Percentiles rank a stretch among this genome's conserved stretches.
phyloP scores from a whole-genome alignment of 2,113 vertebrate species.

The Stictonetta naevosa region DNA sequence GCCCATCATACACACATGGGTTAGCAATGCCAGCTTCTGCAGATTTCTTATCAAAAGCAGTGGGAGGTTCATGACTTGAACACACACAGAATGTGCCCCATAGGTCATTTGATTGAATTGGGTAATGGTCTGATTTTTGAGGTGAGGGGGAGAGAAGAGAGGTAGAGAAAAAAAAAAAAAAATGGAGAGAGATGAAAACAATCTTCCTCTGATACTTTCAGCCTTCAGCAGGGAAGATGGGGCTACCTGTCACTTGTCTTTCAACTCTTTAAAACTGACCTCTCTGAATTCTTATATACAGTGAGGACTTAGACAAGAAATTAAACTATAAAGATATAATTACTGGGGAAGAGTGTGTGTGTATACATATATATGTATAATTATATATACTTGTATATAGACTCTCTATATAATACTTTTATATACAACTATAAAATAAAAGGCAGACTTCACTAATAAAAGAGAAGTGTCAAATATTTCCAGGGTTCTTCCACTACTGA shows the following conservation, averaged over 20 bases:
- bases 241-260: background rate
- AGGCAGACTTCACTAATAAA: background rate
- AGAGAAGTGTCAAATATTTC: background rate
- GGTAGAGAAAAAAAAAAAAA: no score
- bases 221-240: background rate
- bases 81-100: background rate
- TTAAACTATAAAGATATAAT: background rate
- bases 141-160: background rate
- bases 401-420: background rate
- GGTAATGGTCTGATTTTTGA: background rate
- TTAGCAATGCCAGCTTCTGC: background rate
- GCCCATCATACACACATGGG: accelerated
- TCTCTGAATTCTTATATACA: background rate
- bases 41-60: background rate
- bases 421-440: background rate
- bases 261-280: background rate
- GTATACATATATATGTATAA: background rate
- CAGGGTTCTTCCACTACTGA: background rate
- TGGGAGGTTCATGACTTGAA: background rate
- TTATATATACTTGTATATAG: background rate
- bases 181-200: background rate
- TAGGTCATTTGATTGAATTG: background rate
- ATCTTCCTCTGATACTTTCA: background rate
- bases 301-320: background rate
- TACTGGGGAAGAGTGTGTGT: background rate